Evolutionary conservation across 1,140 invertebrate species (phyloP), one percentile per base, ranked within the genome.

Genomic region (Alviniconcha marisindica): DNA sequence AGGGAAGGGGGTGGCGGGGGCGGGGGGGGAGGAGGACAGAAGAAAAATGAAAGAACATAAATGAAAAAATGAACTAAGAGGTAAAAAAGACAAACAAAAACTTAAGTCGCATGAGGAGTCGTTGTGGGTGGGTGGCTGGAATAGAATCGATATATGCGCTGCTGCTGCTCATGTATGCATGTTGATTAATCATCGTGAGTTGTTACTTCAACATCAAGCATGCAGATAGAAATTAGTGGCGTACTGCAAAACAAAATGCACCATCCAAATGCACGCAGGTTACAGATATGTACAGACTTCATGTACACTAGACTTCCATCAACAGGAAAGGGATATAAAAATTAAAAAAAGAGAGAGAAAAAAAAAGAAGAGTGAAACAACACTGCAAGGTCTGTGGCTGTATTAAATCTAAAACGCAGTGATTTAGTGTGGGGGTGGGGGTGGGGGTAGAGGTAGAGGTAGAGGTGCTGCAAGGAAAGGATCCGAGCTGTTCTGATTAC

Each of bases 1-100:
- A n/a, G n/a, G n/a, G n/a, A n/a, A n/a, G n/a, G n/a, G n/a, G n/a
- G n/a, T n/a, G 71, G 84, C 71, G 82, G 44, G 42, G 54, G 81
- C 77, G 54, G 76, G 77, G 80, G 80, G 78, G 71, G 83, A 69
- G 78, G 60, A 63, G 82, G 77, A 82, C 21, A 86, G 78, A 84
- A 80, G 56, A 86, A 81, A 87, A 63, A 77, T 78, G 60, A 85
- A 83, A 83, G 48, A 85, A 83, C 54, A 78, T 81, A 74, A 40
- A 66, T 66, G 77, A 82, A 74, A 36, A 56, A 60, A 84, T 54
- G 36, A 76, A 76, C 84, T 73, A 81, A 36, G 69, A 86, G 77
- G 36, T 24, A 48, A 84, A 60, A 66, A 83, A 81, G 85, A 80
- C 63, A 51, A 54, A 81, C 44, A 2, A 81, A 77, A 81, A 82